A percentile compares a stretch with the other conserved stretches of the same genome.
These are phyloP conservation scores for Heptranchias perlo DNA, from an alignment of 2,113 vertebrate genomes.

Conservation along the genomic window DNA sequence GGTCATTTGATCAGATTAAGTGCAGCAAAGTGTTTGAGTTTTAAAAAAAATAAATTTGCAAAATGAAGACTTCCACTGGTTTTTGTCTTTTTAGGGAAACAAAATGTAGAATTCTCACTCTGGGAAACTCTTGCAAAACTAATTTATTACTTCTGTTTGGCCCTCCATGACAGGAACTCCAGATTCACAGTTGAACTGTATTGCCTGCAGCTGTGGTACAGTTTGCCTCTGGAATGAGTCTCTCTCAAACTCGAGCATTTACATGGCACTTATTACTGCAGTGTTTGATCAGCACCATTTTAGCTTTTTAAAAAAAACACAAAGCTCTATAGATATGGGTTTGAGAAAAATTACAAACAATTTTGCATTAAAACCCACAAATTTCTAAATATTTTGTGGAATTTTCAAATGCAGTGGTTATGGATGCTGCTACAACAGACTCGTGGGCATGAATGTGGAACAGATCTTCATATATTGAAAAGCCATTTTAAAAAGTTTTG, in stretches of 20 bases:
- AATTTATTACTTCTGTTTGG: background rate
- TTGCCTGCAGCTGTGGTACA: background rate
- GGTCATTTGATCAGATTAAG: constrained; percentile 25
- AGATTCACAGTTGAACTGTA: background rate
- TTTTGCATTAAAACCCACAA: background rate
- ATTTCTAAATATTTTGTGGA: background rate
- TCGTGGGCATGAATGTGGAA: background rate
- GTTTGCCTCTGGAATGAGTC: background rate
- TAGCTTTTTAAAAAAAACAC: background rate
- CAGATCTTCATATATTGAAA: background rate
- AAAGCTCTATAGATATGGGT: background rate
- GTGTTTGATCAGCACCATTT: background rate
- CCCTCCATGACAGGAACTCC: background rate
- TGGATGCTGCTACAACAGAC: background rate
- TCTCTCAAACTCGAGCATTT: background rate
- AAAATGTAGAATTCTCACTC: background rate
- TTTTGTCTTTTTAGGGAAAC: constrained; percentile 23
- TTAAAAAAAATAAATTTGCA: background rate
- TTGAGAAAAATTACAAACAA: background rate
- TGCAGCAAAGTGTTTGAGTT: constrained; percentile 17
- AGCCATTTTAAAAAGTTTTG: background rate
- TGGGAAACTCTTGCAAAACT: background rate
- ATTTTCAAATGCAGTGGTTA: background rate
- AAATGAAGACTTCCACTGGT: background rate
- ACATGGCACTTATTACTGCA: background rate